Conservation (phyloP, 1,140 invertebrate species). For the Drosophila rhopaloa region DNA sequence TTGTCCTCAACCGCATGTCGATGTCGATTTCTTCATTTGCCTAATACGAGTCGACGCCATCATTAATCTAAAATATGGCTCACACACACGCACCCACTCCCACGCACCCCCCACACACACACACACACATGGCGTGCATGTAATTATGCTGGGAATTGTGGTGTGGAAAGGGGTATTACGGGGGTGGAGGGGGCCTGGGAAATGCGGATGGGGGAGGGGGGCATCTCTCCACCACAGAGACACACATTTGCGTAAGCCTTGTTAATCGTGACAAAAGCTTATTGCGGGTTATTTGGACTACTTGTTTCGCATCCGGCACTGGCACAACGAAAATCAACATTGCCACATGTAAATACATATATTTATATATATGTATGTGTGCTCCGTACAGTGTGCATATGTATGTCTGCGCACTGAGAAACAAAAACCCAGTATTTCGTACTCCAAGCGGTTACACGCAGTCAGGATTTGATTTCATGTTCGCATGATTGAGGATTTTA, state of each 20-base stretch:
- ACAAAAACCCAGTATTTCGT: constrained; percentile 33
- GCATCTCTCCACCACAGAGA: constrained; percentile 24
- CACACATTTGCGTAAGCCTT: constrained; percentile 75
- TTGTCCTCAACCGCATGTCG: constrained; percentile 55
- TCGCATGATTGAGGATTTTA: constrained; percentile 42
- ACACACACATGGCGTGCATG: constrained; percentile 54
- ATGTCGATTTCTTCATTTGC: constrained; percentile 81
- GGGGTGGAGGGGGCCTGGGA: neutral
- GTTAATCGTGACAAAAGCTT: constrained; percentile 82
- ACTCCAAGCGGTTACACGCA: constrained; percentile 43
- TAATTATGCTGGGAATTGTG: constrained; percentile 66
- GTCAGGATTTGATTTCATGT: constrained; percentile 46
- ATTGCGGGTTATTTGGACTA: constrained; percentile 82
- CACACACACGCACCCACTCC: constrained; percentile 63
- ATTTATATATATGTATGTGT: constrained; percentile 2
- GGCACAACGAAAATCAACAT: constrained; percentile 77
- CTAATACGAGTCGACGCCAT: constrained; percentile 79
- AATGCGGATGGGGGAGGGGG: neutral
- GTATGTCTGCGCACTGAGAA: constrained; percentile 42
- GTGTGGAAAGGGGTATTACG: neutral
- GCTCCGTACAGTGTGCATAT: constrained; percentile 1
- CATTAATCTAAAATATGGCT: constrained; percentile 81
- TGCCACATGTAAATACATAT: constrained; percentile 31
- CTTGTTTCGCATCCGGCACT: constrained; percentile 78
- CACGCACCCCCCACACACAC: constrained; percentile 14